Base-by-base conservation (phyloP, 37 sponge, comb jelly and placozoan genomes). In the Oopsacas minuta region DNA sequence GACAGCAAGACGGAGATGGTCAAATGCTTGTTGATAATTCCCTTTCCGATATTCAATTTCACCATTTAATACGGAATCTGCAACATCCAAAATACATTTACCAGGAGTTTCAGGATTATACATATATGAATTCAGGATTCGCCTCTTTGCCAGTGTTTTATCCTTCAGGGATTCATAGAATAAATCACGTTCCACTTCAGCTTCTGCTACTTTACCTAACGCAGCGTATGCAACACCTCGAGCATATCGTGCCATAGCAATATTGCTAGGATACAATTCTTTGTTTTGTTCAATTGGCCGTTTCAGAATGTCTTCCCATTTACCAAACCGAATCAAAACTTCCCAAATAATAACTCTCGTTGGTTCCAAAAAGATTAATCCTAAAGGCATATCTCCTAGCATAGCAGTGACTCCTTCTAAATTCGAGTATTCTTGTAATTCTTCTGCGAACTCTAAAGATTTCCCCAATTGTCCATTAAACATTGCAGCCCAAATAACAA, bases 201-300 rank as follows among this genome's bases (percentile, higher is more conserved):
- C 91, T 30, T 91, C 87, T 36, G 83, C 86, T 34, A 86, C 17
- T 30, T 36, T 81, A 5, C 91, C 87, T 49, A 86, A 38, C 1
- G 82, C 91, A 35, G 91, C 91, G 84, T 81, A 91, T 52, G 91
- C 91, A 37, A 91, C 83, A 52, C 82, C 88, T 81, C 91, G 84
- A 52, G 91, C 88, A 86, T 91, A 91, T 82, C 83, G 85, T 37
- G 91, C 37, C 0, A 49, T 52, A 20, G 91, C 91, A 36, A 84
- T 38, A 8, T 87, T 39, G 37, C 83, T 23, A 38, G 88, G 53
- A 36, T 91, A 91, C 69, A 86, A 1, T 10, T 83, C 91, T 61
- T 83, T 61, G 25, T 90, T 88, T 83, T 87, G 83, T 8, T 85
- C 81, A 81, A 90, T 32, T n/a, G 88, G 91, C 34, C 83, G 61